Percentiles rank a stretch among this genome's conserved stretches.
Evolutionary conservation across 2,797 vertebrate genomes (phyloP).

Genomic region (Cephalopachus bancanus): DNA sequence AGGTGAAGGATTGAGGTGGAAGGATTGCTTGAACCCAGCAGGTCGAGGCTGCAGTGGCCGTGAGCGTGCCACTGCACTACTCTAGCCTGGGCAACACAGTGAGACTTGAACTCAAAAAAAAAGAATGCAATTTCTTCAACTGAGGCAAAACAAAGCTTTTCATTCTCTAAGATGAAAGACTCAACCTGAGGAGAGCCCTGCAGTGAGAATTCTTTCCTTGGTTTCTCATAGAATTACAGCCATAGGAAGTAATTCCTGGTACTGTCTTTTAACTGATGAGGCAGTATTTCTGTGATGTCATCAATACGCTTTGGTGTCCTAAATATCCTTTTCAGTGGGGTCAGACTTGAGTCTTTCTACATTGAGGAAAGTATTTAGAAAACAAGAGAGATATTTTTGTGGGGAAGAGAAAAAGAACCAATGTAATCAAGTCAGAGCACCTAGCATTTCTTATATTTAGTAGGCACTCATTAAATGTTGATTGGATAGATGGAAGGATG

Average conservation of each 20-base stretch:
- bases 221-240: neutral
- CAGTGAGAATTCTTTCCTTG: neutral
- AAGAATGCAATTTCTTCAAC: neutral
- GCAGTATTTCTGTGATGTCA: rapidly evolving
- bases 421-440: rapidly evolving
- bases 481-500: rapidly evolving
- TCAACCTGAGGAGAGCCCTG: neutral
- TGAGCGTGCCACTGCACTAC: too few species aligned
- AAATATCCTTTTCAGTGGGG: rapidly evolving
- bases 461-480: too few species aligned
- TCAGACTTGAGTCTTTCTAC: neutral
- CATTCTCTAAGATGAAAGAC: neutral
- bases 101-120: too few species aligned
- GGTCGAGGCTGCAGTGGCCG: too few species aligned
- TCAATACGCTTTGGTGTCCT: rapidly evolving
- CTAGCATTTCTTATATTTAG: neutral
- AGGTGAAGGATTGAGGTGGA: too few species aligned
- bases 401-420: neutral
- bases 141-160: neutral
- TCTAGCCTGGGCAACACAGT: too few species aligned
- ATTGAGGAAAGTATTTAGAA: neutral
- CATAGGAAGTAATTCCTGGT: too few species aligned
- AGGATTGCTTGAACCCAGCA: too few species aligned
- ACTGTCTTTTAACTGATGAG: neutral
- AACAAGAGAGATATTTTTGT: neutral